phyloP scores from a whole-genome alignment of 2,113 vertebrate species.

The Synodontis membranacea region DNA sequence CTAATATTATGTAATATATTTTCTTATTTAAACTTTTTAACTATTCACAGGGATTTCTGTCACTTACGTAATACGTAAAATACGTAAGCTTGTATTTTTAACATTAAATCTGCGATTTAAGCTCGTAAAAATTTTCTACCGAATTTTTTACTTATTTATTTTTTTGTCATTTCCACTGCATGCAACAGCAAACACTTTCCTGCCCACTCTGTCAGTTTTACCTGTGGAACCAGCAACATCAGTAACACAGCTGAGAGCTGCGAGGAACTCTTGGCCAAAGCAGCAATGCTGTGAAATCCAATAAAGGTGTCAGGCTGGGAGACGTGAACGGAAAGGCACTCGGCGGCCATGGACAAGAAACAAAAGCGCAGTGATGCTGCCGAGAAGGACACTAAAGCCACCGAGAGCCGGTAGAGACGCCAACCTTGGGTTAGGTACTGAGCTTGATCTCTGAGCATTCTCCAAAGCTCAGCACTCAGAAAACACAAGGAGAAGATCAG shows the following conservation, averaged over 20 bases:
- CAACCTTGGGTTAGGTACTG: slow-evolving; percentile 48
- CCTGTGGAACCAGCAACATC: slow-evolving; percentile 71
- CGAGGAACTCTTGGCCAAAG: slow-evolving; percentile 60
- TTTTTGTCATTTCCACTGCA: neutral
- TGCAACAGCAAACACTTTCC: neutral
- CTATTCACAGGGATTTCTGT: neutral
- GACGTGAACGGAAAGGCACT: slow-evolving; percentile 60
- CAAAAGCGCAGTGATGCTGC: slow-evolving; percentile 67
- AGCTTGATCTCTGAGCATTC: slow-evolving; percentile 52
- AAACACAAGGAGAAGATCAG: slow-evolving; percentile 68
- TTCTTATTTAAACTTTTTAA: neutral
- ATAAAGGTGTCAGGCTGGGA: slow-evolving; percentile 59
- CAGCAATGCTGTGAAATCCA: slow-evolving; percentile 66
- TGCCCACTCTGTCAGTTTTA: slow-evolving; percentile 31
- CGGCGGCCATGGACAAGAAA: slow-evolving; percentile 56
- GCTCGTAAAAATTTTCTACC: no score
- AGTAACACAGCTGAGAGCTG: slow-evolving; percentile 70
- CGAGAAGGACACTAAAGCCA: slow-evolving; percentile 65
- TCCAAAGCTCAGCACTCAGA: slow-evolving; percentile 60
- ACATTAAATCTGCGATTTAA: neutral
- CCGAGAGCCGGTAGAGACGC: slow-evolving; percentile 63
- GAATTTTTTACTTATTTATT: neutral
- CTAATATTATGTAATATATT: neutral
- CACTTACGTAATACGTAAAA: no score
- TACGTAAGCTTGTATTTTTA: neutral